Conservation (phyloP, 2,113 vertebrate genomes). For the Thalassarche chlororhynchos region DNA sequence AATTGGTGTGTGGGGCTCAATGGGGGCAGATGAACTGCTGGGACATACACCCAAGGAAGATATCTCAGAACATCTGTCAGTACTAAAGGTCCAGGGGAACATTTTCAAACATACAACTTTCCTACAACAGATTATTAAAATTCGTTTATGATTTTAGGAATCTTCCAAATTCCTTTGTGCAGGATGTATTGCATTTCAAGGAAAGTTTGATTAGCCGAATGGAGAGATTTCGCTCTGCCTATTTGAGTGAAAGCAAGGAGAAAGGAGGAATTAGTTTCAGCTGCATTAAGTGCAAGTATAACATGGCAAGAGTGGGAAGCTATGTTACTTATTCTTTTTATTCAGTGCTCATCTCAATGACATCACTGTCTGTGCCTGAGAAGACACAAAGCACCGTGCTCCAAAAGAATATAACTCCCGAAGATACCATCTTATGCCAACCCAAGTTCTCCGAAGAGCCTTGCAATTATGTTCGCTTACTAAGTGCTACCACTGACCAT, state of each 20-base stretch:
- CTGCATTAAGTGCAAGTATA: neutral
- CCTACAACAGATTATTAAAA: neutral
- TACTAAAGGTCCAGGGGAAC: neutral
- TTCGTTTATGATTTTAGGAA: neutral
- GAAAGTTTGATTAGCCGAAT: neutral
- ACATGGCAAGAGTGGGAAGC: neutral
- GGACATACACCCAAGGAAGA: neutral
- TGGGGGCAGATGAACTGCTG: neutral
- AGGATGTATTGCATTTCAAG: neutral
- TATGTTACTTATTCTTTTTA: neutral
- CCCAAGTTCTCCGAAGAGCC: neutral
- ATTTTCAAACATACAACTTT: neutral
- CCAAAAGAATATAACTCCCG: neutral
- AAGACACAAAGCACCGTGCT: neutral
- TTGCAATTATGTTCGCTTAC: neutral
- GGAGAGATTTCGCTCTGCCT: neutral
- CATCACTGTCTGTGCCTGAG: neutral
- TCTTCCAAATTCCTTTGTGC: neutral
- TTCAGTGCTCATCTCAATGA: neutral
- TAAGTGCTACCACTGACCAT: neutral
- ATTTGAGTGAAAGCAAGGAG: neutral
- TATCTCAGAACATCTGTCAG: neutral
- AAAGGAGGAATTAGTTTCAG: neutral
- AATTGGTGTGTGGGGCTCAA: neutral
- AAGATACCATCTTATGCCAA: neutral